Evolutionary conservation across 2,797 vertebrate species (phyloP).

Genomic region (Pangasius sanitwongsei): DNA sequence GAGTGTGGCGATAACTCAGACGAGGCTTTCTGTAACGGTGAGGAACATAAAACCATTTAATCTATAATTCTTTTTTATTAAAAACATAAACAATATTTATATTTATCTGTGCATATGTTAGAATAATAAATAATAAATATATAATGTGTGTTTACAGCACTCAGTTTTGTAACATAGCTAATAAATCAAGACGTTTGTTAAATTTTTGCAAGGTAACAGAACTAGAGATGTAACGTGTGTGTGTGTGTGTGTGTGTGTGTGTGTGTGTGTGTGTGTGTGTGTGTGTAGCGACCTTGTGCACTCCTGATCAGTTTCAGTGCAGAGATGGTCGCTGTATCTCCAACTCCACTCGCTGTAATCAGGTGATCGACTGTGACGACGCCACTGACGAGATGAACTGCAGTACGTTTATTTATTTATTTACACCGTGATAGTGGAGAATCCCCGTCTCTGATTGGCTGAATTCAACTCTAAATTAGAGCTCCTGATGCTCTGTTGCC

Average conservation of each 20-base stretch:
- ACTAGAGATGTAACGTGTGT: not conserved
- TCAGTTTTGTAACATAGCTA: not conserved
- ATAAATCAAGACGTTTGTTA: not conserved
- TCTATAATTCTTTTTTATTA: not conserved
- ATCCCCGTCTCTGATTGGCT: not conserved
- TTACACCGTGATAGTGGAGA: not conserved
- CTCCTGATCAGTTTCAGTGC: conserved; percentile 85
- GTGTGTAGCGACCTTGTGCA: conserved; percentile 74
- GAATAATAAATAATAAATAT: not conserved
- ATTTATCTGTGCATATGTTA: not conserved
- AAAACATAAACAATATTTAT: not conserved
- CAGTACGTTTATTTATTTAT: conserved; percentile 73
- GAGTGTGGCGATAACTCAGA: conserved; percentile 95
- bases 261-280: conserved; percentile 34
- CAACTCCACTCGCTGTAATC: conserved; percentile 91
- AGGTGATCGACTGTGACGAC: conserved; percentile 91
- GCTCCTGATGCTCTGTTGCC: not conserved
- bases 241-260: conserved; percentile 31
- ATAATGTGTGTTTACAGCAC: not conserved
- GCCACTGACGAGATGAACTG: conserved; percentile 95
- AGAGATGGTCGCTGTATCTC: conserved; percentile 86
- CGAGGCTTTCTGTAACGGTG: conserved; percentile 92
- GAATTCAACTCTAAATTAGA: not conserved
- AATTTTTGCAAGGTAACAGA: not conserved
- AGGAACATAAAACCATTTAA: not conserved